Evolutionary conservation across 2,113 vertebrate species (phyloP).

Genomic region (Podilymbus podiceps): DNA sequence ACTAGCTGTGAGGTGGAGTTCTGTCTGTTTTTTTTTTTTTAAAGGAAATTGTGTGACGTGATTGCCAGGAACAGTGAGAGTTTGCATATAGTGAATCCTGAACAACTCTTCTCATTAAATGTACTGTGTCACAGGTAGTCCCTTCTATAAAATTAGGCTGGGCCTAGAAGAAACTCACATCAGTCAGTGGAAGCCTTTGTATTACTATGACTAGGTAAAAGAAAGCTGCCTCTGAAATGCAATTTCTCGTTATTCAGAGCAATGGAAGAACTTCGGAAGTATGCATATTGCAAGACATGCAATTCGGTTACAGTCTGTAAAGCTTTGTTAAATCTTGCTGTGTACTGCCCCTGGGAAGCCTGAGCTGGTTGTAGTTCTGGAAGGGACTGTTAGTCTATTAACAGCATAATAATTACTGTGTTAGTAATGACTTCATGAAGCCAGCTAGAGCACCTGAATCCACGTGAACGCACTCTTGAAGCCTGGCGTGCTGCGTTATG

Average conservation of each 20-base stretch:
- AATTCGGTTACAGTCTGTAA: neutral
- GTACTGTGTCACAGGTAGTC: neutral
- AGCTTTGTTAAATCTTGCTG: neutral
- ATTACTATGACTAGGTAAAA: neutral
- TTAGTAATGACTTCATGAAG: neutral
- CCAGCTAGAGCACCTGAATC: neutral
- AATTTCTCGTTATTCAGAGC: neutral
- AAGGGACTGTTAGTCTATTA: neutral
- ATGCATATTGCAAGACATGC: accelerated
- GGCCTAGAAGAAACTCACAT: neutral
- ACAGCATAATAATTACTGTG: neutral
- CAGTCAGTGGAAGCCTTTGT: neutral
- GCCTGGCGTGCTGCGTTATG: neutral
- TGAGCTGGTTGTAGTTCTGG: neutral
- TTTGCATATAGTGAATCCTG: neutral
- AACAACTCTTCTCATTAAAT: neutral
- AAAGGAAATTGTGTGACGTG: neutral
- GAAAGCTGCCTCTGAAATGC: neutral
- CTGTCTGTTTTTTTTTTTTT: neutral
- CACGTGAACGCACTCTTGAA: neutral
- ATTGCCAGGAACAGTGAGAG: neutral
- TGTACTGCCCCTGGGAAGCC: neutral
- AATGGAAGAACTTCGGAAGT: neutral
- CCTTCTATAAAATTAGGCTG: neutral
- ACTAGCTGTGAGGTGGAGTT: neutral